Conservation (phyloP, 2,888 invertebrate species). For the Philereme transversata region DNA sequence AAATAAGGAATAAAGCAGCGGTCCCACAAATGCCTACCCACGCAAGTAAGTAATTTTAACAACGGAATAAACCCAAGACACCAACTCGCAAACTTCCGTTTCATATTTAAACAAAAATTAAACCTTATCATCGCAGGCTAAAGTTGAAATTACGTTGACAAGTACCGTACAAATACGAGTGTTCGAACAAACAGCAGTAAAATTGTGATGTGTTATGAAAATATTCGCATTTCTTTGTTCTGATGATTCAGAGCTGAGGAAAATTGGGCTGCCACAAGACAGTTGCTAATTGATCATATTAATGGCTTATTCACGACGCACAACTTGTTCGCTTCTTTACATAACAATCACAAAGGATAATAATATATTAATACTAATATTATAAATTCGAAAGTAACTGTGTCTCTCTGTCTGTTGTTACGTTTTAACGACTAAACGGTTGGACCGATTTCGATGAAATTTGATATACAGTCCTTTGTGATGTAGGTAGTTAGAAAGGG, state of each 20-base stretch:
- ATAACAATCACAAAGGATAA: no score
- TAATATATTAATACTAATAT: no score
- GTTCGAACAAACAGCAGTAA: constrained; percentile 30
- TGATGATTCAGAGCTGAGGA: constrained; percentile 13
- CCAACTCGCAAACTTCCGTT: constrained; percentile 35
- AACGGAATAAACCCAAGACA: constrained; percentile 24
- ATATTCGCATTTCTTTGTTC: constrained; percentile 32
- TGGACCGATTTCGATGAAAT: no score
- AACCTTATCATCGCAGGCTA: constrained; percentile 20
- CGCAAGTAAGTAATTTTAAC: constrained; percentile 31
- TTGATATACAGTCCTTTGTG: no score
- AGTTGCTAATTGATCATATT: no score
- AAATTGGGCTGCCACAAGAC: not conserved
- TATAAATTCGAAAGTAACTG: no score
- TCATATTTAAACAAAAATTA: constrained; percentile 6
- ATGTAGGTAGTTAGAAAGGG: no score
- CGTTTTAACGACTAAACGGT: no score
- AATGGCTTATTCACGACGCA: no score
- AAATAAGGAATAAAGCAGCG: constrained; percentile 18
- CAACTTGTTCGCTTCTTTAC: no score
- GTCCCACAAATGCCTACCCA: constrained; percentile 18
- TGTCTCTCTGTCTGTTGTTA: no score
- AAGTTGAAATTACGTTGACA: constrained; percentile 13
- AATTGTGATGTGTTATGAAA: constrained; percentile 36
- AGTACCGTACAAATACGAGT: constrained; percentile 23